These are phyloP conservation scores for Tragelaphus buxtoni DNA, from an alignment of 2,113 vertebrate genomes.

Conservation along the genomic window DNA sequence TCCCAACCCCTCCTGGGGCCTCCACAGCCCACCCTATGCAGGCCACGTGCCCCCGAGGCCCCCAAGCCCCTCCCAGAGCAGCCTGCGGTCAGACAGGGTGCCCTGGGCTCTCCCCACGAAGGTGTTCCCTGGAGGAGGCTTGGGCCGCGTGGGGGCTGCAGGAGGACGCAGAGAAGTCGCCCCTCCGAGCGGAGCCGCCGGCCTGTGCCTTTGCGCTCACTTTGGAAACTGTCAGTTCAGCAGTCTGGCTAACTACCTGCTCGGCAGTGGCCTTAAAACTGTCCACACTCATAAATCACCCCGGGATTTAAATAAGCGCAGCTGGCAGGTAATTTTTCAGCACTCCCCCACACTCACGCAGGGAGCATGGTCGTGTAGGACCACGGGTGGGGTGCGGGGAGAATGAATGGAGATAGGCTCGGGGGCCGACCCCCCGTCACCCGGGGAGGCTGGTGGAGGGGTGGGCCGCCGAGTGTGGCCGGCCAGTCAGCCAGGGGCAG, in stretches of 20 bases:
- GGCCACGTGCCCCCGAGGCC: fast-evolving
- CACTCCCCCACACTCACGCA: conserved; percentile 70
- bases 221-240: conserved; percentile 83
- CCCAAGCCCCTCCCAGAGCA: neutral
- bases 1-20: fast-evolving
- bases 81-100: neutral
- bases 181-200: fast-evolving
- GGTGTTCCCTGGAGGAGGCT: neutral
- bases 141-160: neutral
- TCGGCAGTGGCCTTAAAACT: conserved; percentile 82
- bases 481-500: fast-evolving
- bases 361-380: neutral
- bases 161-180: fast-evolving
- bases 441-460: neutral
- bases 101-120: neutral
- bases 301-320: conserved; percentile 83
- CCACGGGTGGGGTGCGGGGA: neutral
- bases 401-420: conserved; percentile 23
- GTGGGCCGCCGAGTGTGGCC: fast-evolving
- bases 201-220: conserved; percentile 75
- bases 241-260: conserved; percentile 81
- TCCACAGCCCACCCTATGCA: fast-evolving
- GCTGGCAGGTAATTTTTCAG: conserved; percentile 85
- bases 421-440: neutral
- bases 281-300: conserved; percentile 85